phyloP scores from a whole-genome alignment of 2,888 invertebrate genomes.

The Latheticus oryzae region DNA sequence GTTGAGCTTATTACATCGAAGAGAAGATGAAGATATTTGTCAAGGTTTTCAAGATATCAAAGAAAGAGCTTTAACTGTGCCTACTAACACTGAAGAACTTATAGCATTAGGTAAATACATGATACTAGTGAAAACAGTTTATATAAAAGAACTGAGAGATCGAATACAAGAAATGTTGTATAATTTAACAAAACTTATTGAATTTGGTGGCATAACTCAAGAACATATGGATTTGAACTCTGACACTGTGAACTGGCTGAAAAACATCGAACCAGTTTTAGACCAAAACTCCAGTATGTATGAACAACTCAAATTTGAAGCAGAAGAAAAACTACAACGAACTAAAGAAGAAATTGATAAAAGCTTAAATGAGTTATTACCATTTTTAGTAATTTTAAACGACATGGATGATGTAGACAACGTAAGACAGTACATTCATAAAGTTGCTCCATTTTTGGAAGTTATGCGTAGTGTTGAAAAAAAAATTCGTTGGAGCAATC shows the following conservation, averaged over 20 bases:
- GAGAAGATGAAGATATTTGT: constrained; percentile 77
- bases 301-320: constrained; percentile 84
- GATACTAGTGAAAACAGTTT: constrained; percentile 79
- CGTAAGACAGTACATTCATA: constrained; percentile 82
- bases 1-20: constrained; percentile 73
- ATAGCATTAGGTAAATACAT: constrained; percentile 84
- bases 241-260: constrained; percentile 86
- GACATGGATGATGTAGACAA: constrained; percentile 86
- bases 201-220: constrained; percentile 78
- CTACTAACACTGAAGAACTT: constrained; percentile 83
- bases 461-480: constrained; percentile 80
- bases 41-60: constrained; percentile 78
- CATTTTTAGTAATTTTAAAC: constrained; percentile 81
- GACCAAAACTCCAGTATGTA: constrained; percentile 82
- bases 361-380: constrained; percentile 78
- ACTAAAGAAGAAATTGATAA: constrained; percentile 77
- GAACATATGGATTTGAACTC: constrained; percentile 85
- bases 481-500: constrained; percentile 87
- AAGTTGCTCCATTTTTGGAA: constrained; percentile 80
- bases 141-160: constrained; percentile 76
- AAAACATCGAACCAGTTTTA: constrained; percentile 82
- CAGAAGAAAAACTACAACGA: constrained; percentile 82
- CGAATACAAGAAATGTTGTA: constrained; percentile 76
- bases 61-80: constrained; percentile 76
- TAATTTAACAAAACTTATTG: constrained; percentile 78